Conservation (phyloP, 2,113 vertebrate species). For the Phasianus colchicus region DNA sequence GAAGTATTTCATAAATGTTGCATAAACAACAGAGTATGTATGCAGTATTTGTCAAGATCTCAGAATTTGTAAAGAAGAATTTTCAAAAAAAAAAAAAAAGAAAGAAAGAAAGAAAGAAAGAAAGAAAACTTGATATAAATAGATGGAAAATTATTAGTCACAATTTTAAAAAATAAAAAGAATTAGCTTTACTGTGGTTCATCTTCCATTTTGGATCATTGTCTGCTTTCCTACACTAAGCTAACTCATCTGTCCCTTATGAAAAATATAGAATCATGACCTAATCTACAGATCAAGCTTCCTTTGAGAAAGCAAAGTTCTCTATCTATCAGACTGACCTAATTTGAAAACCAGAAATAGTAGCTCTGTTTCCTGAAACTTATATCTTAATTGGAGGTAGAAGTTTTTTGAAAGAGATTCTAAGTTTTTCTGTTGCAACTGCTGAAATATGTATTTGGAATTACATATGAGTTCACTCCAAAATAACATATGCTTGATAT, state of each 20-base stretch:
- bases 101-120: rapidly evolving
- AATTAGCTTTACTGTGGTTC: not conserved
- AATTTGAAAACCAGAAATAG: not conserved
- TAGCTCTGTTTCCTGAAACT: conserved; percentile 5
- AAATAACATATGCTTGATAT: conserved; percentile 33
- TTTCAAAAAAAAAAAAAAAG: too few relatives aligned
- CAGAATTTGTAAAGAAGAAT: not conserved
- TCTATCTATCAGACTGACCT: not conserved
- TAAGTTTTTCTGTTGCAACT: conserved; percentile 24
- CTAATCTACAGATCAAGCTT: not conserved
- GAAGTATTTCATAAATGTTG: not conserved
- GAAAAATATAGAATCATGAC: not conserved
- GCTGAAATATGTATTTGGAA: conserved; percentile 41
- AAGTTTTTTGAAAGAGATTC: not conserved
- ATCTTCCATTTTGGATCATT: not conserved
- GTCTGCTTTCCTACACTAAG: not conserved
- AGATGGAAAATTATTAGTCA: not conserved
- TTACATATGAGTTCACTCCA: not conserved
- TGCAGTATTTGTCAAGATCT: not conserved
- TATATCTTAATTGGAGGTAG: not conserved
- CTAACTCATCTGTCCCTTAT: not conserved
- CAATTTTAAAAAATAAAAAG: not conserved
- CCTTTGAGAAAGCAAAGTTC: not conserved
- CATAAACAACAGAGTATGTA: not conserved
- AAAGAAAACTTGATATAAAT: not conserved